Evolutionary conservation across 1,140 invertebrate genomes (phyloP), one percentile per base, ranked within the genome.

Genomic region (Bombus vancouverensis): DNA sequence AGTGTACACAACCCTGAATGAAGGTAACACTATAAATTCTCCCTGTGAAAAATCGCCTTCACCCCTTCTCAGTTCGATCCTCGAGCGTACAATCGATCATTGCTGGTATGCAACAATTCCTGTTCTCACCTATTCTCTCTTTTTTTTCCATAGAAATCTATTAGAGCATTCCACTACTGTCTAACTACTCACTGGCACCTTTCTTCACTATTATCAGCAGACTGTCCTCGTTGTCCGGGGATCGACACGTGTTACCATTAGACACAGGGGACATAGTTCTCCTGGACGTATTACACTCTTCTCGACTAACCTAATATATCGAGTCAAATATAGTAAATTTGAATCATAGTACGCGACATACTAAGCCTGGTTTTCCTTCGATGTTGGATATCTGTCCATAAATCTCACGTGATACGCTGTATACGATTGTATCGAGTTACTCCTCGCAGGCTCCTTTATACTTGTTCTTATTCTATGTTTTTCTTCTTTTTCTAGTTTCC

Each of bases 171-270:
- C 34, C 53, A 57, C 62, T 82, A 90, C 74, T 88, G 87, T 90
- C 83, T 88, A 71, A 90, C 82, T 90, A 91, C 91, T 91, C 88
- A 91, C 88, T 90, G 91, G 91, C 91, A 91, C 90, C 87, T 91
- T 91, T 91, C 91, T 91, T 91, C 91, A 90, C 91, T 91, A 91
- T 91, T 91, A 91, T 91, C 85, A 89, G 89, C 80, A 84, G 85
- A 88, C 85, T 89, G 70, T 78, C 39, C 76, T 89, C 87, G 80
- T 85, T 66, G 83, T 88, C 65, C 18, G 83, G 79, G 83, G 84
- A 87, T 87, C 83, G 83, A 88, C 90, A 88, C 87, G 65, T 42
- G 65, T 71, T 75, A 87, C 65, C 79, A 80, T 71, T 76, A n/a
- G 44, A 81, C 83, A 81, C 83, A 68, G 28, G 78, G 75, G 74